Evolutionary conservation across 2,888 invertebrate species (phyloP).

Genomic region (Cloeon dipterum): DNA sequence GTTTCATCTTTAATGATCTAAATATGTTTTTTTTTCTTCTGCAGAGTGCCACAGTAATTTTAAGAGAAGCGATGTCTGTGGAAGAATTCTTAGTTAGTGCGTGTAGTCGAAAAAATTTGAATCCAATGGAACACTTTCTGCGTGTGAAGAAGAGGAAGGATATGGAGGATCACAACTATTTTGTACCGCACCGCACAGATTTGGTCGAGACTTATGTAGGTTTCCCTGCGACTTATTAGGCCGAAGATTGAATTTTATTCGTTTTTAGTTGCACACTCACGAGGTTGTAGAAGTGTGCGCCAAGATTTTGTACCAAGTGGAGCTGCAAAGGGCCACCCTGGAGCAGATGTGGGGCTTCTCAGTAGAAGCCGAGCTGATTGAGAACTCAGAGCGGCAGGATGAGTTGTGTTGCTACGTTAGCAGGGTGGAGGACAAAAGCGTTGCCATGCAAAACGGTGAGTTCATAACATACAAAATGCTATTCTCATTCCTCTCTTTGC

Average conservation of each 20-base stretch:
- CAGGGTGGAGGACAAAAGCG: constrained; percentile 84
- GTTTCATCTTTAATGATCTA: not conserved
- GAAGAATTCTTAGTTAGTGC: constrained; percentile 87
- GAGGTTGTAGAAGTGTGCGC: constrained; percentile 91
- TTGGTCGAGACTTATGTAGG: constrained; percentile 88
- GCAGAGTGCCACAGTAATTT: constrained; percentile 52
- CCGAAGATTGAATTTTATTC: too few species aligned
- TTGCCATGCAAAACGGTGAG: constrained; percentile 86
- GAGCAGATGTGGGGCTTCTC: constrained; percentile 97
- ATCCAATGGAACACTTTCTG: constrained; percentile 88
- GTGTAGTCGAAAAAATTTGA: constrained; percentile 76
- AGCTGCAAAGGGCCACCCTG: constrained; percentile 66
- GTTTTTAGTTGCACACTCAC: constrained; percentile 62
- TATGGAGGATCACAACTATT: constrained; percentile 90
- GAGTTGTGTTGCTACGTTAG: constrained; percentile 94
- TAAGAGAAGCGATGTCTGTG: constrained; percentile 82
- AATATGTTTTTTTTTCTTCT: constrained; percentile 6
- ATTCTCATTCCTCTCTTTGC: not conserved
- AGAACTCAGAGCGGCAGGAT: constrained; percentile 87
- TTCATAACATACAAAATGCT: not conserved
- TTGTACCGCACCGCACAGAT: constrained; percentile 85
- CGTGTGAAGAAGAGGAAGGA: constrained; percentile 83
- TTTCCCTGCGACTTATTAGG: constrained; percentile 11
- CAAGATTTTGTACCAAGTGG: constrained; percentile 91
- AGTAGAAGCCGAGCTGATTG: constrained; percentile 89